These are phyloP conservation scores for Drosophila santomea DNA, from an alignment of 1,140 invertebrate species.

Conservation along the genomic window DNA sequence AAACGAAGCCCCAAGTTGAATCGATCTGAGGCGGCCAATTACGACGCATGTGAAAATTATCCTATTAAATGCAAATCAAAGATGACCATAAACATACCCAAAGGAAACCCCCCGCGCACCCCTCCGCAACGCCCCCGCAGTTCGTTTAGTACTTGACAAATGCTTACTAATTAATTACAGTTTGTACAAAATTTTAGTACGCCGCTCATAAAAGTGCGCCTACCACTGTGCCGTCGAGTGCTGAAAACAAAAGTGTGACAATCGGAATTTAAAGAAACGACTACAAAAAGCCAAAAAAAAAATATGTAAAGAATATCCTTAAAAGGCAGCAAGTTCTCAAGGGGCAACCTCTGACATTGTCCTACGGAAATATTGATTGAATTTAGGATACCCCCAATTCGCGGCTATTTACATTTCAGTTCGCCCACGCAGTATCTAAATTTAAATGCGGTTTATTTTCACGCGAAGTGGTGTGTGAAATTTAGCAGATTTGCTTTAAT, in stretches of 20 bases:
- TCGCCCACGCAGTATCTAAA: constrained; percentile 33
- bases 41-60: constrained; percentile 84
- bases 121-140: background rate
- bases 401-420: constrained; percentile 2
- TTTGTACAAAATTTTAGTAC: constrained; percentile 85
- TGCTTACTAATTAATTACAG: constrained; percentile 85
- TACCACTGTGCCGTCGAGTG: constrained; percentile 62
- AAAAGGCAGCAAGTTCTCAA: too few species aligned
- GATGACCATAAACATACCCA: constrained; percentile 16
- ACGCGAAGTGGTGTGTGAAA: constrained; percentile 79
- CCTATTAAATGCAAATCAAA: constrained; percentile 83
- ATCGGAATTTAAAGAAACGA: constrained; percentile 12
- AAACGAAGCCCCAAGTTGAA: constrained; percentile 20
- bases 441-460: constrained; percentile 66
- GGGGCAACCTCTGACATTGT: constrained; percentile 16
- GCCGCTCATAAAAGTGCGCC: constrained; percentile 81
- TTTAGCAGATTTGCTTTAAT: constrained; percentile 80
- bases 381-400: background rate
- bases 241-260: constrained; percentile 80
- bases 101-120: background rate
- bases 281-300: constrained; percentile 3
- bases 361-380: background rate
- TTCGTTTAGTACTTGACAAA: constrained; percentile 83
- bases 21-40: constrained; percentile 53
- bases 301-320: background rate